Evolutionary conservation across 2,888 invertebrate species (phyloP).

Genomic region (Leptogaster cylindrica): DNA sequence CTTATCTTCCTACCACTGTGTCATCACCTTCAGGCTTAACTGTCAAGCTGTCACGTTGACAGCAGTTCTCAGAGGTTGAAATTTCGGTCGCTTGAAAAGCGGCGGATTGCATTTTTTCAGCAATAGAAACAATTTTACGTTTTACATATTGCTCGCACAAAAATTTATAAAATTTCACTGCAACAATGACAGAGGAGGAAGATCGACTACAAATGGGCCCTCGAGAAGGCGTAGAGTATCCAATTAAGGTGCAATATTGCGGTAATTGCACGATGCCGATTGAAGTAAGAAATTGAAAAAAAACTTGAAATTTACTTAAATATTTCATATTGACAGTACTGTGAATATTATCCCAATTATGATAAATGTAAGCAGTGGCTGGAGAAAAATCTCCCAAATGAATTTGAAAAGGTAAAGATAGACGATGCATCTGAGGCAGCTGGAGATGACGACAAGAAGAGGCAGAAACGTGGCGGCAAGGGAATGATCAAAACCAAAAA

Average conservation of each 20-base stretch:
- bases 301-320: not conserved
- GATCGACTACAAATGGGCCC: constrained; percentile 69
- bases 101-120: too few relatives aligned
- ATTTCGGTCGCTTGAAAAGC: too few relatives aligned
- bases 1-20: too few relatives aligned
- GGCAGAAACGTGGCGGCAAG: constrained; percentile 96
- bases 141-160: too few relatives aligned
- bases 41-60: too few relatives aligned
- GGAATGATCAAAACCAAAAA: constrained; percentile 95
- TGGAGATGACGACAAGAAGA: constrained; percentile 90
- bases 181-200: constrained; percentile 66
- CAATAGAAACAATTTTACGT: too few relatives aligned
- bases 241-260: constrained; percentile 85
- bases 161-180: not conserved
- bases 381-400: constrained; percentile 90
- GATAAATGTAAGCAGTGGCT: constrained; percentile 98
- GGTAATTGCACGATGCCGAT: constrained; percentile 95
- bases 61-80: too few relatives aligned
- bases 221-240: constrained; percentile 78
- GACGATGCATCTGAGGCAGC: constrained; percentile 71
- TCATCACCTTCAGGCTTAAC: too few relatives aligned
- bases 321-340: constrained; percentile 72
- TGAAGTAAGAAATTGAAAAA: constrained; percentile 67
- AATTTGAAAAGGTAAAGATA: constrained; percentile 85
- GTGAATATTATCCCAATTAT: constrained; percentile 97